Evolutionary conservation across 2,797 vertebrate genomes (phyloP), one percentile per base, ranked within the genome.

Genomic region (Vultur gryphus): DNA sequence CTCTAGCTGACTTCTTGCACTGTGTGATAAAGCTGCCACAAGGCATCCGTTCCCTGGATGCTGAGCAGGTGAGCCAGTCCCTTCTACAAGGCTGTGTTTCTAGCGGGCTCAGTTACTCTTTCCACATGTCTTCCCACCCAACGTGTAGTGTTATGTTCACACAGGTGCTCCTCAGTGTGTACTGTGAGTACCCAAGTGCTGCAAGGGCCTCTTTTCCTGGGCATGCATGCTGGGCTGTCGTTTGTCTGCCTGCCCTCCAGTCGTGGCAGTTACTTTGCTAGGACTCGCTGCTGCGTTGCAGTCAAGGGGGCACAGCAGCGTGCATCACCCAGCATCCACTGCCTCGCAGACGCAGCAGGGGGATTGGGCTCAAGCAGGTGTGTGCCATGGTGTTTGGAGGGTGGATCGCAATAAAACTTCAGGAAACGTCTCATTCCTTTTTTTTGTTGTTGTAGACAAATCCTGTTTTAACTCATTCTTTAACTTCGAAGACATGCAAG

Each of bases 401-500:
- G 21, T 46, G 52, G 52, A 35, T 70, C 4, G 3, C 58, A 91
- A 17, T 64, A 71, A 58, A 84, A 39, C 37, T 46, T 89, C 33
- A 83, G 43, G 58, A 52, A 64, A 41, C 16, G 2, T 93, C 84
- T 95, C 14, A 51, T 87, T 75, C 70, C 8, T 57, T 67, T 41
- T 67, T 92, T 97, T 72, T 96, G 51, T 67, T 98, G 43, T 93
- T 96, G 16, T 84, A 99, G 99, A 99, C 96, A 99, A 99, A 94
- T 99, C 99, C 57, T 99, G 99, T 97, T 99, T 99, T 97, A 99
- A 99, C 37, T 98, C 99, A 2, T 99, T 99, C 97, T 99, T 99
- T 96, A 99, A 99, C 98, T 99, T 99, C 1, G 99, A 99, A 95
- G 99, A 99, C 97, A 99, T 99, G 99, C 99, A 99, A 84, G 99